Evolutionary conservation across 1,140 invertebrate species (phyloP).

Genomic region (Lamellibrachia luymesi): DNA sequence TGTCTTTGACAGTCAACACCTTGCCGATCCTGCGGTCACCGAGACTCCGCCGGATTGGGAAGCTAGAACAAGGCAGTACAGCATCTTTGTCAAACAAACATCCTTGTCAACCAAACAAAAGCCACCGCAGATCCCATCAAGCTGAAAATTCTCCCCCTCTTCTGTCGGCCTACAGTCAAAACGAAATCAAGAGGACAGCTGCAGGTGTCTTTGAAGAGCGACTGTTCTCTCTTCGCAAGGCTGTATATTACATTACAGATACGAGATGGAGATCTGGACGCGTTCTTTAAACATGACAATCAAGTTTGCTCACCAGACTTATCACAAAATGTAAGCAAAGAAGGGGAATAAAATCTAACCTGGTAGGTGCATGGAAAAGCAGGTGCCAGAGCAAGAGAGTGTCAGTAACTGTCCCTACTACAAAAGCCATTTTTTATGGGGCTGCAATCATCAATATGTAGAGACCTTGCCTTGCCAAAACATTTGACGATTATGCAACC

Average conservation of each 20-base stretch:
- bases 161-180: slow-evolving; percentile 12
- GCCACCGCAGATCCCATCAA: background rate
- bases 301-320: slow-evolving; percentile 19
- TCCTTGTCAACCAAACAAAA: slow-evolving; percentile 11
- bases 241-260: slow-evolving; percentile 34
- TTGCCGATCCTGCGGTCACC: slow-evolving; percentile 1
- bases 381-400: background rate
- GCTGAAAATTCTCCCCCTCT: background rate
- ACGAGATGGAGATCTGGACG: slow-evolving; percentile 24
- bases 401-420: background rate
- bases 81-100: background rate
- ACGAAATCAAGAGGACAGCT: background rate
- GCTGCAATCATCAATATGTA: background rate
- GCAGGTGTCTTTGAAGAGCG: slow-evolving; percentile 13
- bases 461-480: background rate
- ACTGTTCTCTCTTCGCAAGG: slow-evolving; percentile 17
- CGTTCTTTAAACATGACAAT: slow-evolving; percentile 28
- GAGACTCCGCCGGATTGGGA: background rate
- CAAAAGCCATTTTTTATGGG: background rate
- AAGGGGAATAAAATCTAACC: background rate
- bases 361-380: background rate
- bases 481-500: background rate
- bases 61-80: background rate
- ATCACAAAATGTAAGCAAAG: background rate
- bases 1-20: background rate